These are phyloP conservation scores for Zaprionus nigranus DNA, from an alignment of 1,140 invertebrate species.

Conservation along the genomic window DNA sequence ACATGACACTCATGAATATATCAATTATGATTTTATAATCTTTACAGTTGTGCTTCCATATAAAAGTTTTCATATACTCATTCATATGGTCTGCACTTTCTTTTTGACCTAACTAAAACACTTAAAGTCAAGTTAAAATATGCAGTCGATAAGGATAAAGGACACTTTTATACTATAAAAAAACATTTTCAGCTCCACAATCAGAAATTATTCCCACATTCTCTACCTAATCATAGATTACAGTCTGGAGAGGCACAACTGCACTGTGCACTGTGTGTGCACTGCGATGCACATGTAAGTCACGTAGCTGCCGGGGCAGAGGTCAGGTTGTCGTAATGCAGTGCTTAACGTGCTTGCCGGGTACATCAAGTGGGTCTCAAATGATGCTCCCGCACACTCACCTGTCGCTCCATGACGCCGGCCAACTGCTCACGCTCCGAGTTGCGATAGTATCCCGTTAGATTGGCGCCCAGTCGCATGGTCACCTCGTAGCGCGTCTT, in stretches of 20 bases:
- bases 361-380: constrained; percentile 4
- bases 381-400: constrained; percentile 52
- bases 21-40: too few relatives aligned
- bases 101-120: not conserved
- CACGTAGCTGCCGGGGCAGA: not conserved
- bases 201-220: not conserved
- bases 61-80: too few relatives aligned
- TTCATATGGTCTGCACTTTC: too few relatives aligned
- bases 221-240: not conserved
- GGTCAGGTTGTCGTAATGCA: constrained; percentile 3
- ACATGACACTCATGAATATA: too few relatives aligned
- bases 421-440: constrained; percentile 74
- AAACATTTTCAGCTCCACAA: not conserved
- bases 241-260: not conserved
- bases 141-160: not conserved
- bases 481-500: constrained; percentile 83
- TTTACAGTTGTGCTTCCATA: too few relatives aligned
- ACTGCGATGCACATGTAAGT: constrained; percentile 1
- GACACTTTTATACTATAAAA: not conserved
- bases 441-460: constrained; percentile 77
- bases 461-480: constrained; percentile 79
- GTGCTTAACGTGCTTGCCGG: constrained; percentile 25
- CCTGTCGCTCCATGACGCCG: constrained; percentile 76
- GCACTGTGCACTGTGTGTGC: not conserved
- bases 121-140: not conserved